Evolutionary conservation across 1,140 invertebrate genomes (phyloP), one percentile per base, ranked within the genome.

Genomic region (Macrobrachium nipponense): DNA sequence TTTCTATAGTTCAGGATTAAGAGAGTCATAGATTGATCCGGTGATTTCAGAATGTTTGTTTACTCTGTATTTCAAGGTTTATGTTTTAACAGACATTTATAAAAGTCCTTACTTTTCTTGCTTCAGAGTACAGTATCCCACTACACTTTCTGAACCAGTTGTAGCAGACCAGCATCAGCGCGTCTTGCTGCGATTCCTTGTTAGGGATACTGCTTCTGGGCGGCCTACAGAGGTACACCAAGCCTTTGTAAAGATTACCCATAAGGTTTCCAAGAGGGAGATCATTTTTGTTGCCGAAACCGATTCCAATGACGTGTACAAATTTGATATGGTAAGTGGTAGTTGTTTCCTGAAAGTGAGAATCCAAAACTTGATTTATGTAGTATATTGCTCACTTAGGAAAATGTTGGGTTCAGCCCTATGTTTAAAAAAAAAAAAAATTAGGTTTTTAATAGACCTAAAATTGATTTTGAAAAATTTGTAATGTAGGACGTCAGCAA

Each of bases 211-310:
- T 88, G 91, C 92, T n/a, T 93, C 90, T 79, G 93, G 92, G 72
- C 94, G 95, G 90, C 88, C 94, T 0, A 94, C 97, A 87, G 91
- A 93, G 61, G 95, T 97, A 58, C 98, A 99, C 91, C 98, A 99
- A 92, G 95, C 97, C 0, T 99, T 99, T 92, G 94, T 99, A 7
- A 94, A 96, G 27, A 93, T 99, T 27, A 92, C 91, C 3, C 92
- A 95, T 89, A 90, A 92, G 20, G 92, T 94, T 75, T 93, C 92
- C 0, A 93, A 94, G 23, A 94, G 95, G 88, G 98, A 99, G 92
- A 96, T 98, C 58, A 95, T 98, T 89, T 99, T 98, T 91, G 95
- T 99, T 44, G 96, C 97, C 18, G 97, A 99, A 91, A 94, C 95
- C n/a, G 97, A 98, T 90, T 92, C 93, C 73, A 92, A 92, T 87